Base-by-base conservation (phyloP, 2,797 vertebrate species). In the Chromobotia macracanthus region DNA sequence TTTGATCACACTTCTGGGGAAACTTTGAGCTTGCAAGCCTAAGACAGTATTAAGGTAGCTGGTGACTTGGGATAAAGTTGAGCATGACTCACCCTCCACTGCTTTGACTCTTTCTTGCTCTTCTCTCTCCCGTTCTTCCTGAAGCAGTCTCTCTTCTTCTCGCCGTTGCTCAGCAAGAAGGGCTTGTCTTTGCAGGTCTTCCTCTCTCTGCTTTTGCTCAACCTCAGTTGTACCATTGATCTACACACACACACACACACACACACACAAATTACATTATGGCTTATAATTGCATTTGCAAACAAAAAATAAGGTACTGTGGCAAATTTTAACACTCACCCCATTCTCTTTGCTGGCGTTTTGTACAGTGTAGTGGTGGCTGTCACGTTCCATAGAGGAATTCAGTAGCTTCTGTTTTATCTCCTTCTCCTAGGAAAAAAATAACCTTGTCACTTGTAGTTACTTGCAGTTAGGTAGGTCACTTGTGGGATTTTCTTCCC, bases 71-170 rank as follows among this genome's bases (percentile, higher is more conserved):
- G 50, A 61, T 28, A 66, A 66, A 68, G 48, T n/a, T 5, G n/a
- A 58, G 5, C 31, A 2, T 18, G 41, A 10, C 63, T 0, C 89
- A 98, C 98, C 98, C 92, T 99, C 97, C 41, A 96, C 96, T 2
- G 97, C 97, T 91, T 96, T 97, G 82, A 97, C 93, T 83, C 95
- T 95, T 81, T 98, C 97, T 79, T 95, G 91, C 91, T 97, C 92
- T 79, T 97, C 96, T 74, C 95, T 90, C 82, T 96, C 95, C 10
- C 94, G 92, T 84, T 98, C 96, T 66, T 99, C 97, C 86, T 96
- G 96, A 19, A 95, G 90, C 77, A 97, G 90, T 82, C 95, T 93
- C 21, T 99, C 97, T 82, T 97, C 96, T 85, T 99, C 97, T 75
- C 93, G 93, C 51, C 95, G 94, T 91, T 99, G 97, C 87, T 97